Evolutionary conservation across 2,113 vertebrate species (phyloP), one percentile per base, ranked within the genome.

Genomic region (Bungarus multicinctus): DNA sequence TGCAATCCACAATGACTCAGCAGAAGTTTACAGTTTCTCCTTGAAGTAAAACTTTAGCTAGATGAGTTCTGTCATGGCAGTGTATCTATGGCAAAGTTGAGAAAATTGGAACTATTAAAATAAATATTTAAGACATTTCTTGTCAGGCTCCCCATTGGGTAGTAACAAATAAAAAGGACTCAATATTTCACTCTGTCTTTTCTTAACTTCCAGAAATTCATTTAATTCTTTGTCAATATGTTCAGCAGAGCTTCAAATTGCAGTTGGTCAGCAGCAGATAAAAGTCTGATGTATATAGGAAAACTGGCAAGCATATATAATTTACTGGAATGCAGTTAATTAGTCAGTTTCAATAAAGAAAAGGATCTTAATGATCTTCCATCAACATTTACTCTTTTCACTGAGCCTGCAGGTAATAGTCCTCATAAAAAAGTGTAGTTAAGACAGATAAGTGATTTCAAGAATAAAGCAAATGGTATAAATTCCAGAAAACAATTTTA

Each of bases 401-500:
- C 43, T 93, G 30, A 1, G 0, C 39, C 25, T 55, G 85, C 91
- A 89, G 8, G 60, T 96, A 95, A 94, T 91, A 57, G 94, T 94
- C 91, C 88, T 57, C 39, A 0, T 91, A 16, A 91, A 14, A 88
- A 27, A 58, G 9, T 53, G 92, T 94, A 94, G 30, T 93, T 94
- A 93, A 91, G 53, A 90, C 54, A 92, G 4, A 25, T 60, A 60
- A 85, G 43, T 54, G 92, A 45, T 16, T 96, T 94, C 58, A 89
- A 89, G 87, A 94, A 94, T 91, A 8, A 95, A 86, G 91, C 92
- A 90, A 81, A 96, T 14, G 93, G 45, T 45, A 88, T 3, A 57
- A 50, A 14, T 39, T 86, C 7, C 45, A 39, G 6, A 89, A 43
- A 52, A 60, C 18, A 52, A 50, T n/a, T 45, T 90, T 86, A 91